Conservation (phyloP, 2,797 vertebrate species). For the Thamnophis elegans region DNA sequence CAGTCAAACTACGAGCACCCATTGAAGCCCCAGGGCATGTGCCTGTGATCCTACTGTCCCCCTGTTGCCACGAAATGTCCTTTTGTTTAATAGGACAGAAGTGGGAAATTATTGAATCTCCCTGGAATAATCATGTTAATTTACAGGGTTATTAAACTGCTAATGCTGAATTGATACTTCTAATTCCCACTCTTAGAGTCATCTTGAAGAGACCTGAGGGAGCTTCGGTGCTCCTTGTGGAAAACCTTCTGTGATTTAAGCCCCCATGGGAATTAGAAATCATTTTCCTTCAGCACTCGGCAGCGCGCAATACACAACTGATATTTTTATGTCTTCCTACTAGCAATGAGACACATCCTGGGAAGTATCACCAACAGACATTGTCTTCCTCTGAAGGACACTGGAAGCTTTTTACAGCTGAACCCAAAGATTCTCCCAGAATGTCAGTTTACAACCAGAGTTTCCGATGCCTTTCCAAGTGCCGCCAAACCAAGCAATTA, state of each 20-base stretch:
- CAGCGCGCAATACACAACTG: neutral
- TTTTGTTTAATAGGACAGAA: neutral
- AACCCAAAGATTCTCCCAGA: neutral
- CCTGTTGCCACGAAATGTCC: neutral
- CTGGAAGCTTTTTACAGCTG: neutral
- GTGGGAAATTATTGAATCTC: neutral
- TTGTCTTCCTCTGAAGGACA: neutral
- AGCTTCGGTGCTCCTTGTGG: neutral
- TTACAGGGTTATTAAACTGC: neutral
- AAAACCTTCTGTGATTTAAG: neutral
- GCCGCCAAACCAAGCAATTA: neutral
- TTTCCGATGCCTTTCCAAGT: neutral
- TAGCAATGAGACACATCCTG: no score
- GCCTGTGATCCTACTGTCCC: neutral
- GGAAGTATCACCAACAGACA: neutral
- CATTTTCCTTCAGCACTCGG: neutral
- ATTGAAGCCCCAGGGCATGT: neutral
- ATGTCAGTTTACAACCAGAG: neutral
- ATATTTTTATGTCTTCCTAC: neutral
- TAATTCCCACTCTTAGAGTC: neutral
- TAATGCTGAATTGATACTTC: neutral
- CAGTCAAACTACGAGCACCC: neutral
- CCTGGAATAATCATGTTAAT: neutral
- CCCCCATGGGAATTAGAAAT: neutral
- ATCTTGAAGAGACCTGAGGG: neutral